Conservation (phyloP, 2,113 vertebrate species). For the Phainopepla nitens region DNA sequence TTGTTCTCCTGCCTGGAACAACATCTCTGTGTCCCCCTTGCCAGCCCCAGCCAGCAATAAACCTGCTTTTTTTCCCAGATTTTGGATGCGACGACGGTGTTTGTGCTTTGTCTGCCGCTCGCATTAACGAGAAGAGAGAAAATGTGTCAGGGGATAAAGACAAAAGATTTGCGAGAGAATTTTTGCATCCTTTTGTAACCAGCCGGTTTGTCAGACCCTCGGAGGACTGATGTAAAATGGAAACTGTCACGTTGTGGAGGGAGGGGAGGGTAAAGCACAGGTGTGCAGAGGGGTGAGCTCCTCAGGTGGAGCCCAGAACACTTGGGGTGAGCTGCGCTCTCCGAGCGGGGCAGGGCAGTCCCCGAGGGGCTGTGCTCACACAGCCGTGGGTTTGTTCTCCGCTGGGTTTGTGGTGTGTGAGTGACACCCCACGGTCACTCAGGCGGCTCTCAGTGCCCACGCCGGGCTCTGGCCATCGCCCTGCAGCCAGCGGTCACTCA, state of each 20-base stretch:
- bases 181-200: neutral
- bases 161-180: neutral
- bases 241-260: rapidly evolving
- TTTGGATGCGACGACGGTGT: neutral
- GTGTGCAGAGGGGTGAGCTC: neutral
- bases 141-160: neutral
- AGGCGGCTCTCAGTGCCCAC: rapidly evolving
- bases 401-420: neutral
- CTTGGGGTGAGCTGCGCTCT: neutral
- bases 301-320: rapidly evolving
- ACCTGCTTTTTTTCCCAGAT: neutral
- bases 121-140: neutral
- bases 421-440: constrained; percentile 32
- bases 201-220: neutral
- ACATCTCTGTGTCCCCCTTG: neutral
- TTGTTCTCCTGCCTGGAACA: constrained; percentile 1
- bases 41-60: neutral
- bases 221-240: rapidly evolving
- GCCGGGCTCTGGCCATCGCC: rapidly evolving
- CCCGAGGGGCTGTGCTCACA: neutral
- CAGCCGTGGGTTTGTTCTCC: rapidly evolving
- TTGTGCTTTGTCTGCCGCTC: neutral
- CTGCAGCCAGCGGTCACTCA: neutral
- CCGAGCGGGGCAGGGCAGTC: rapidly evolving
- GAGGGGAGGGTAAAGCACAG: rapidly evolving